Conservation (phyloP, 2,113 vertebrate genomes). For the Xenotilapia leptura region DNA sequence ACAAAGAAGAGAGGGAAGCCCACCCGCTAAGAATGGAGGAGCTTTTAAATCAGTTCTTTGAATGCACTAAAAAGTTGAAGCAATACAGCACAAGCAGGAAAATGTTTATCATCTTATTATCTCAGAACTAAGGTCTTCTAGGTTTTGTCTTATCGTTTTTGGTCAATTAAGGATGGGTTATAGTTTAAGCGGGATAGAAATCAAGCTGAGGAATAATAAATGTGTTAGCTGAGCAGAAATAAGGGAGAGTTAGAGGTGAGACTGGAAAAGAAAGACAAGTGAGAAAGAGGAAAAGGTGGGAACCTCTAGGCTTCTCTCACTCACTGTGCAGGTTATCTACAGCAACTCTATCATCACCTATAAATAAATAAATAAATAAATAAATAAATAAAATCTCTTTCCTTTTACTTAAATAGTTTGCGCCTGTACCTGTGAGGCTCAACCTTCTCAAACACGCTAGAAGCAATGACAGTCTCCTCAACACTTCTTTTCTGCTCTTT, state of each 20-base stretch:
- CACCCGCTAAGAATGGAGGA: slow-evolving; percentile 5
- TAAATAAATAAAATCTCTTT: neutral
- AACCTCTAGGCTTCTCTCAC: neutral
- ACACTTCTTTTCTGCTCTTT: neutral
- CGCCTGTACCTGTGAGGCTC: neutral
- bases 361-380: too few species aligned
- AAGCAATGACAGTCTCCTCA: neutral
- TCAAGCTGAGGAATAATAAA: neutral
- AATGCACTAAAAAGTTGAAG: neutral
- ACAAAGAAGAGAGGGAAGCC: neutral
- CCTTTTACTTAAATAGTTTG: neutral
- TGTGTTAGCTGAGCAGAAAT: neutral
- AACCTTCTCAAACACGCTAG: neutral
- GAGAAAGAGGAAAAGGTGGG: neutral
- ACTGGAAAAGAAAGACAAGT: neutral
- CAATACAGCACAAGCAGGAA: neutral
- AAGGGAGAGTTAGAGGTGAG: neutral
- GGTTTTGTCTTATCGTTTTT: neutral
- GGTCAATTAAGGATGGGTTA: neutral
- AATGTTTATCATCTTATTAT: neutral
- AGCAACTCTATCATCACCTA: neutral
- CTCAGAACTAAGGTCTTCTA: neutral
- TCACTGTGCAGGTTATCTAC: neutral
- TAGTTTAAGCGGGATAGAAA: neutral
- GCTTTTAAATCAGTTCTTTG: neutral